Conservation (phyloP, 1,140 invertebrate genomes). For the Pseudomyrmex gracilis region DNA sequence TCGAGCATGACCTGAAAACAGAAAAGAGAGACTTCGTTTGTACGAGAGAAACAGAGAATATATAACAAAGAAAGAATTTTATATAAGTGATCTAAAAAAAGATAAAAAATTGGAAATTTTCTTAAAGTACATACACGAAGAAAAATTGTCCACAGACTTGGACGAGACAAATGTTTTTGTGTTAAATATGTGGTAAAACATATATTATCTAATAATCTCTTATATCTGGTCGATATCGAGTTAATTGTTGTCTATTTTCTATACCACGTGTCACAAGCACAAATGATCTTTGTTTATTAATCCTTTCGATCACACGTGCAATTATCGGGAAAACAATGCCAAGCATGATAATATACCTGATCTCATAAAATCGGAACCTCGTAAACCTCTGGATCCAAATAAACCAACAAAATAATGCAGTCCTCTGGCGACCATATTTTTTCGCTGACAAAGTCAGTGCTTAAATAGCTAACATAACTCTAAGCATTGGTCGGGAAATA, state of each 20-base stretch:
- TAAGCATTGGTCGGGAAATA: not conserved
- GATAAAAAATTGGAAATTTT: too few species aligned
- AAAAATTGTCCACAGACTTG: not conserved
- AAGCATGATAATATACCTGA: slow-evolving; percentile 21
- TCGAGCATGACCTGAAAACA: slow-evolving; percentile 56
- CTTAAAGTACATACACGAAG: too few species aligned
- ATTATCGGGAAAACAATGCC: slow-evolving; percentile 26
- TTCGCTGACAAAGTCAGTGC: slow-evolving; percentile 32
- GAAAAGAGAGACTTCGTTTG: not conserved
- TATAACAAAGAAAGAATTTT: not conserved
- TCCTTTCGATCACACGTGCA: slow-evolving; percentile 11
- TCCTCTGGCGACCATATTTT: slow-evolving; percentile 12
- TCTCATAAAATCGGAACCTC: slow-evolving; percentile 14
- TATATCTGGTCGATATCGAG: too few species aligned
- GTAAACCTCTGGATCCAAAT: not conserved
- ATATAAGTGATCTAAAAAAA: too few species aligned
- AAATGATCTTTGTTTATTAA: slow-evolving; percentile 29
- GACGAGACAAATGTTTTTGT: too few species aligned
- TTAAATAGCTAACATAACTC: slow-evolving; percentile 22
- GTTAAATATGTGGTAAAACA: too few species aligned
- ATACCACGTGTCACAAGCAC: not conserved
- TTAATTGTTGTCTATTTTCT: not conserved
- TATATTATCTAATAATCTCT: too few species aligned
- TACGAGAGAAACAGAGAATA: not conserved
- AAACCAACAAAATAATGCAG: slow-evolving; percentile 11